These are phyloP conservation scores for Sinhomidia bicolor DNA, from an alignment of 2,888 invertebrate genomes.

Conservation along the genomic window DNA sequence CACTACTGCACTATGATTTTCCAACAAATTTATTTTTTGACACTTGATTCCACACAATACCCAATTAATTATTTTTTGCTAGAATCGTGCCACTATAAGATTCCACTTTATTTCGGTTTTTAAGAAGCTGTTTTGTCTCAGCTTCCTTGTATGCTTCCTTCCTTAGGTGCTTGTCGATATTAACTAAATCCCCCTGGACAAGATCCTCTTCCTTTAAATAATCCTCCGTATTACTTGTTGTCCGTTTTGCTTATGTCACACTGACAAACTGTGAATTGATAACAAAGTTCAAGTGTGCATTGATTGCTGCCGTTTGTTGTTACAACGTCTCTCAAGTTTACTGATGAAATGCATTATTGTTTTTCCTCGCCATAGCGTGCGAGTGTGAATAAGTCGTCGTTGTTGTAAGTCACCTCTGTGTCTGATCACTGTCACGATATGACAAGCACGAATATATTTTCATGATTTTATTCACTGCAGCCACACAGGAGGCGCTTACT, in stretches of 20 bases:
- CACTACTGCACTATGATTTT: not conserved
- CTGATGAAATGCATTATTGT: constrained; percentile 45
- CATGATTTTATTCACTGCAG: constrained; percentile 43
- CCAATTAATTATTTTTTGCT: not conserved
- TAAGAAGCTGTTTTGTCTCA: not conserved
- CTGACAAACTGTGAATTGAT: constrained; percentile 1
- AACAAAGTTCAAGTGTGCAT: constrained; percentile 67
- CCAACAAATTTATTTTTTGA: not conserved
- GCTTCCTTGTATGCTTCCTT: constrained; percentile 40
- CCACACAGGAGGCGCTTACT: not conserved
- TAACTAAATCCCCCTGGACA: constrained; percentile 63
- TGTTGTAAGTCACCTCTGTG: constrained; percentile 56
- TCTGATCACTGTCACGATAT: constrained; percentile 72
- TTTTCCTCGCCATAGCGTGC: constrained; percentile 40
- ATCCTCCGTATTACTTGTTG: not conserved
- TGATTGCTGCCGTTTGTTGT: constrained; percentile 31
- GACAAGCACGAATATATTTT: constrained; percentile 61
- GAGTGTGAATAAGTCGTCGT: constrained; percentile 7
- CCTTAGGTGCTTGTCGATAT: not conserved
- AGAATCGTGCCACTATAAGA: not conserved
- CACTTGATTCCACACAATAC: not conserved
- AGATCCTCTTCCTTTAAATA: constrained; percentile 49
- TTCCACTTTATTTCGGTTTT: not conserved
- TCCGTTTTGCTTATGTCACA: constrained; percentile 29
- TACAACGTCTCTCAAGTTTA: constrained; percentile 42